phyloP scores from a whole-genome alignment of 2,888 invertebrate genomes.

The Cyclophora punctaria region DNA sequence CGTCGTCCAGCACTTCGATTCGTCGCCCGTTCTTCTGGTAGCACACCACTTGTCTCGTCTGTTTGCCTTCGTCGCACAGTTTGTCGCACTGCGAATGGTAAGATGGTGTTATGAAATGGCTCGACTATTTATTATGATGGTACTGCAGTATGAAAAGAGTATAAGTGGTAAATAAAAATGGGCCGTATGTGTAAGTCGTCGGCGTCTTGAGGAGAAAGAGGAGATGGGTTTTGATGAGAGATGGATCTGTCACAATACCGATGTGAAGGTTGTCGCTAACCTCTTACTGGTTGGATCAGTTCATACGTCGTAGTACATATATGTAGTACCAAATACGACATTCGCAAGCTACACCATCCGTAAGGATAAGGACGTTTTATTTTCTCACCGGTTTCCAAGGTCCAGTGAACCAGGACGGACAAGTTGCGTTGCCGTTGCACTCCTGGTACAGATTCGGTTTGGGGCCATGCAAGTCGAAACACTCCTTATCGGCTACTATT shows the following conservation, averaged over 20 bases:
- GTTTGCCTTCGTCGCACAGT: constrained; percentile 92
- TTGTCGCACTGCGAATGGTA: constrained; percentile 82
- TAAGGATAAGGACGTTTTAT: too few relatives aligned
- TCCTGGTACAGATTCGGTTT: constrained; percentile 80
- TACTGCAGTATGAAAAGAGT: too few relatives aligned
- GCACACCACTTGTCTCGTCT: constrained; percentile 87
- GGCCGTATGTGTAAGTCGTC: not conserved
- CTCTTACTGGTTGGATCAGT: too few relatives aligned
- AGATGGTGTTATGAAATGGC: not conserved
- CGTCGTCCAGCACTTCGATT: constrained; percentile 79
- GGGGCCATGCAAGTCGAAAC: constrained; percentile 78
- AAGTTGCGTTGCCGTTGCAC: constrained; percentile 85
- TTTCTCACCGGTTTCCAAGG: constrained; percentile 88
- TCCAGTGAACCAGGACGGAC: constrained; percentile 90
- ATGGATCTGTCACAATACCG: not conserved
- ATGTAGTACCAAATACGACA: too few relatives aligned
- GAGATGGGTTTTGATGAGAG: not conserved
- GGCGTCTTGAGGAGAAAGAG: not conserved
- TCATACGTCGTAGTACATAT: too few relatives aligned
- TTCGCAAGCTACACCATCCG: too few relatives aligned
- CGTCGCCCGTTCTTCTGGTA: constrained; percentile 78
- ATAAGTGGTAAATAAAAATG: too few relatives aligned
- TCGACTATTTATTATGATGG: too few relatives aligned
- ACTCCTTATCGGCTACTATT: constrained; percentile 84
- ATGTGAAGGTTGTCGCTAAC: too few relatives aligned